Percentiles rank a stretch among this genome's conserved stretches.
Conservation (phyloP, 2,113 vertebrate species). For the Anolis carolinensis region DNA sequence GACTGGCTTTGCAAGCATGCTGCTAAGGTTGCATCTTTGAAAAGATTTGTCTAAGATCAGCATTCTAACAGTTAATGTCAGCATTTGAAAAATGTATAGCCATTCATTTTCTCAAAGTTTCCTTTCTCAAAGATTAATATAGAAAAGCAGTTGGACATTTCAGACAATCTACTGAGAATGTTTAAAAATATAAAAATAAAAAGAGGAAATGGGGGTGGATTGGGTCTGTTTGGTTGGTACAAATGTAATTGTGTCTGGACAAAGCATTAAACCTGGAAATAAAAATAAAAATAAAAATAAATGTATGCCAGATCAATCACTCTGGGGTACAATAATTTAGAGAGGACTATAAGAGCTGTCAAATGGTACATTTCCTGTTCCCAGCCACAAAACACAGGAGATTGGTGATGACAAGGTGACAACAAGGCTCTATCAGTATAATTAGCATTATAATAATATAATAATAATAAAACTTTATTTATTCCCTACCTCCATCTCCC, state of each 20-base stretch:
- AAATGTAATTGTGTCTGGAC: constrained; percentile 2
- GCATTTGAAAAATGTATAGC: background rate
- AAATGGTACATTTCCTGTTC: background rate
- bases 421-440: background rate
- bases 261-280: background rate
- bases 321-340: background rate
- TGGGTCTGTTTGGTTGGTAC: background rate
- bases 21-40: background rate
- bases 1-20: background rate
- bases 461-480: too few species aligned
- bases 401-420: background rate
- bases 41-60: background rate
- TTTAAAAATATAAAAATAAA: constrained; percentile 19
- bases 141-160: background rate
- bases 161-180: constrained; percentile 3
- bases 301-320: background rate
- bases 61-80: background rate
- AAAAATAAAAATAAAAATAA: background rate
- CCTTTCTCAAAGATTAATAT: background rate
- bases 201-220: background rate
- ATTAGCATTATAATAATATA: too few species aligned
- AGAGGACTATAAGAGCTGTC: background rate
- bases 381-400: background rate
- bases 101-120: background rate
- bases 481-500: too few species aligned